Evolutionary conservation across 1,140 invertebrate genomes (phyloP), one percentile per base, ranked within the genome.

Genomic region (Artemia franciscana): DNA sequence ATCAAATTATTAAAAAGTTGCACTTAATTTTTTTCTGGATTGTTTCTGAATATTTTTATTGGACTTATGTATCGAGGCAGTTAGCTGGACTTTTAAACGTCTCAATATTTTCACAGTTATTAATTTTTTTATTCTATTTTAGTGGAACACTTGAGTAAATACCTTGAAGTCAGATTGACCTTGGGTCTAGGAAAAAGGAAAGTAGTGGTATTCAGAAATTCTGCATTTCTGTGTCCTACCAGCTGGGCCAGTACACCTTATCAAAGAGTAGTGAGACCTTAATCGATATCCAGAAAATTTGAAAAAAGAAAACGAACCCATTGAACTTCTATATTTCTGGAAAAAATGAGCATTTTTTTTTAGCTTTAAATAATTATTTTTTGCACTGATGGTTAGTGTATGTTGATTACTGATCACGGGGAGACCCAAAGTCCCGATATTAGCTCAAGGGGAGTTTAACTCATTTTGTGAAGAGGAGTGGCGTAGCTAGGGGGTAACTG

Each of bases 131-230:
- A 66, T 67, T 66, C 65, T 68, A 67, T 80, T 80, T 5, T 77
- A 83, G 91, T 97, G 65, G 91, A 96, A 71, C 93, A 97, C 75
- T 75, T 97, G 1, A 88, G 87, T 70, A 95, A 96, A 74, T 97
- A 97, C 73, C 75, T 96, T 62, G 89, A 89, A 2, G 94, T 94
- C 82, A 79, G 92, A 58, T 75, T 95, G 18, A 88, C 88, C 0
- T 72, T 96, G 18, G 92, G 95, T 70, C 70, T 88, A 24, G 86
- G 88, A 81, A 83, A 0, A 85, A 90, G 68, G 73, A 88, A 26
- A 82, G 85, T 0, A 82, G 85, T 67, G 81, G 83, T 0, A 82
- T 84, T 63, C 79, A 81, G 0, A 88, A 85, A 70, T 90, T 90
- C 72, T 86, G 85, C 69, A 94, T 96, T 66, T 94, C 90, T 68